A percentile compares a stretch with the other conserved stretches of the same genome.
Conservation (phyloP, 1,140 invertebrate genomes). For the Zaprionus vittiger region DNA sequence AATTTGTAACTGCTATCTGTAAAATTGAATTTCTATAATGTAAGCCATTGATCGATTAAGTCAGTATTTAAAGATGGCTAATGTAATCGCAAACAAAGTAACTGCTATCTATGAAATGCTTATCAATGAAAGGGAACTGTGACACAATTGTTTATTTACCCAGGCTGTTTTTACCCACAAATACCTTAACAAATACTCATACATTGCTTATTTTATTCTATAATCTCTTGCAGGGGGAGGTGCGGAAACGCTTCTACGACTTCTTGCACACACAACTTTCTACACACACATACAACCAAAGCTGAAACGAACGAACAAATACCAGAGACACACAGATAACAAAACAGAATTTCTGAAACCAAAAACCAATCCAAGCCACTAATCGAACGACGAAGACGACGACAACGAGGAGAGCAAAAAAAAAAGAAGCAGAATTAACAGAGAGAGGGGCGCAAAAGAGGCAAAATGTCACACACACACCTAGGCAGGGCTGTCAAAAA, state of each 20-base stretch:
- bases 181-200: neutral
- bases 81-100: neutral
- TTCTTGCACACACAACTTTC: conserved; percentile 54
- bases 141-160: conserved; percentile 19
- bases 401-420: neutral
- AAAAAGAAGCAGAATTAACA: conserved; percentile 29
- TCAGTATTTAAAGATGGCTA: neutral
- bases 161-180: conserved; percentile 21
- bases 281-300: conserved; percentile 42
- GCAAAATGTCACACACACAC: conserved; percentile 79
- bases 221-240: conserved; percentile 75
- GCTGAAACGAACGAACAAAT: conserved; percentile 63
- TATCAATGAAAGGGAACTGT: neutral
- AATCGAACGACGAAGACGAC: conserved; percentile 39
- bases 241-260: conserved; percentile 78
- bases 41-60: neutral
- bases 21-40: neutral
- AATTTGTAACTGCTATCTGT: conserved; percentile 6
- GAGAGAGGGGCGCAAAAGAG: neutral
- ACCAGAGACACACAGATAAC: conserved; percentile 39
- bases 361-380: conserved; percentile 36
- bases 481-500: conserved; percentile 87
- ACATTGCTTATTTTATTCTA: conserved; percentile 1
- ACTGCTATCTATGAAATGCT: neutral
- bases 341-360: conserved; percentile 49